phyloP scores from a whole-genome alignment of 2,113 vertebrate species.

The Haemorhous mexicanus region DNA sequence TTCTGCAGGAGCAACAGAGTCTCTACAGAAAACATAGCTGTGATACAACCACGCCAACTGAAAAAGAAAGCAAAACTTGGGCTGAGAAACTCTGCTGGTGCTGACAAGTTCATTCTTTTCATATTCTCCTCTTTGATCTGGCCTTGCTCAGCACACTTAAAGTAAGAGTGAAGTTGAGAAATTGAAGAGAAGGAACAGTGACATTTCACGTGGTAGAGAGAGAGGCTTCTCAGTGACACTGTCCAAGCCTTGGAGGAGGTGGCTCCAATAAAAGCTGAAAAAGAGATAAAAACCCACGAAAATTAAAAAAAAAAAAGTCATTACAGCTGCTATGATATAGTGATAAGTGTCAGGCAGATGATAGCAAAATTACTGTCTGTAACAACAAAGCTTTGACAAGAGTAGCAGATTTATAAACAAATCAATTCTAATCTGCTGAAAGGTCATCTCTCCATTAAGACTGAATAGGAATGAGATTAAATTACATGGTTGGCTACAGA shows the following conservation, averaged over 20 bases:
- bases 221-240: not conserved
- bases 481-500: constrained; percentile 42
- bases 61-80: not conserved
- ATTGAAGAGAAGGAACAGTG: not conserved
- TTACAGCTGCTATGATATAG: not conserved
- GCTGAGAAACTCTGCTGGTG: not conserved
- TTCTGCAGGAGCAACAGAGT: not conserved
- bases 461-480: constrained; percentile 50
- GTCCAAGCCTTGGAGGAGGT: not conserved
- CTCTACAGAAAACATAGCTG: not conserved
- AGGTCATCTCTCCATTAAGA: constrained; percentile 53
- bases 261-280: not conserved
- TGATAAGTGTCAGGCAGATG: constrained; percentile 6
- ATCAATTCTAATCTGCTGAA: constrained; percentile 60
- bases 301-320: not conserved
- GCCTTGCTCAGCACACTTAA: not conserved
- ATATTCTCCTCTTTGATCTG: not conserved
- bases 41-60: too few species aligned
- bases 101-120: not conserved
- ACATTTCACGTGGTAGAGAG: not conserved
- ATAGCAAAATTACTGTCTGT: constrained; percentile 46
- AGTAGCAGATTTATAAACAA: constrained; percentile 53
- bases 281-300: not conserved
- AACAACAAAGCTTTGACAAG: constrained; percentile 44
- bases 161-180: not conserved